These are phyloP conservation scores for Urocyon cinereoargenteus DNA, from an alignment of 2,797 vertebrate species.

Conservation along the genomic window DNA sequence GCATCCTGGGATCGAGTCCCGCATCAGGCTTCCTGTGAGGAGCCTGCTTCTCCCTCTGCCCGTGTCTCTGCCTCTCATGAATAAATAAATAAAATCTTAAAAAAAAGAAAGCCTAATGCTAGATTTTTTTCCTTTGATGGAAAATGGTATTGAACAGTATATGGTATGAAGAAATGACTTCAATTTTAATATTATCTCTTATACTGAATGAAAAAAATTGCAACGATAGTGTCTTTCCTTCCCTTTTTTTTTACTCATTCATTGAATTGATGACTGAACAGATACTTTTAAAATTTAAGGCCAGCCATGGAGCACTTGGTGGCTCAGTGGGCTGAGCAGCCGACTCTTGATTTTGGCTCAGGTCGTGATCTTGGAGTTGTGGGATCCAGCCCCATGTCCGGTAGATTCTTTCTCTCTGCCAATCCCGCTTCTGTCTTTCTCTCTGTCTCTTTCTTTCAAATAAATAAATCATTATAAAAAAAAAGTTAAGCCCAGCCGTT, in stretches of 20 bases:
- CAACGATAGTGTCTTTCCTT: not conserved
- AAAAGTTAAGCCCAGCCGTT: not conserved
- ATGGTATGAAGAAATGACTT: slow-evolving; percentile 26
- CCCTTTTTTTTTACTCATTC: not conserved
- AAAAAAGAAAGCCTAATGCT: not conserved
- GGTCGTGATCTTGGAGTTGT: not conserved
- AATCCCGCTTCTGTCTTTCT: not conserved
- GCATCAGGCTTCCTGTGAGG: too few relatives aligned
- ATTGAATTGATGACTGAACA: slow-evolving; percentile 29
- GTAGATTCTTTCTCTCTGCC: not conserved
- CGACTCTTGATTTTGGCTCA: not conserved
- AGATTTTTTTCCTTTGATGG: not conserved
- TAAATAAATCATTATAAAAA: not conserved
- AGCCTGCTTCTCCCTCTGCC: too few relatives aligned
- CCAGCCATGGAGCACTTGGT: not conserved
- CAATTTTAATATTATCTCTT: slow-evolving; percentile 55
- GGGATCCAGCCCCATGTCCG: not conserved
- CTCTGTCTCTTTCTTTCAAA: not conserved
- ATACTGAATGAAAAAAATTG: slow-evolving; percentile 35
- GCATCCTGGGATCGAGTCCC: too few relatives aligned
- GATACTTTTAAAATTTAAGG: not conserved
- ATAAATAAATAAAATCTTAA: too few relatives aligned
- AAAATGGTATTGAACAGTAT: not conserved
- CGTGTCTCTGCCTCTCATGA: too few relatives aligned
- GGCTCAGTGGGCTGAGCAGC: not conserved